Conservation (phyloP, 2,113 vertebrate species). For the Protomyctophum bolini region DNA sequence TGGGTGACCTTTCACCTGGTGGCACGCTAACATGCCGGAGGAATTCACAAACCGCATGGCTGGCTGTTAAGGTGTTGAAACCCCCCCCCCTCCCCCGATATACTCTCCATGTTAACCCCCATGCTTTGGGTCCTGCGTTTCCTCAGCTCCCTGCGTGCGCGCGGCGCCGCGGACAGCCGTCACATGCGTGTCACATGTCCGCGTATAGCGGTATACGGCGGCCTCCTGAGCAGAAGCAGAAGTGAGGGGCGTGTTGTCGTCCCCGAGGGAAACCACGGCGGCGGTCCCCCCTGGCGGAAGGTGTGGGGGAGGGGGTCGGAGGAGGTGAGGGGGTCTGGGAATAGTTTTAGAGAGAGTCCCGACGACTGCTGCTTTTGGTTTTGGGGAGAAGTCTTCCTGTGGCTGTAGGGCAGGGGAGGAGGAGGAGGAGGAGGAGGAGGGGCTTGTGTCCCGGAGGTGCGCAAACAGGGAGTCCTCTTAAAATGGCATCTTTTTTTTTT, state of each 20-base stretch:
- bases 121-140: slow-evolving; percentile 52
- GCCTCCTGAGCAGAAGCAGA: slow-evolving; percentile 59
- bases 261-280: slow-evolving; percentile 26
- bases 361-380: slow-evolving; percentile 25
- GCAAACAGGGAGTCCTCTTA: too few relatives aligned
- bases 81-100: neutral
- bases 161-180: slow-evolving; percentile 39
- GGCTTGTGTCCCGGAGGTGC: too few relatives aligned
- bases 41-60: slow-evolving; percentile 28
- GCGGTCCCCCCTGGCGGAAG: slow-evolving; percentile 39
- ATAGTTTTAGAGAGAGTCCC: slow-evolving; percentile 43
- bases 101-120: slow-evolving; percentile 39
- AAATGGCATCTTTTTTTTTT: too few relatives aligned
- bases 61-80: slow-evolving; percentile 51
- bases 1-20: slow-evolving; percentile 24
- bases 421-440: too few relatives aligned
- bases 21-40: slow-evolving; percentile 48
- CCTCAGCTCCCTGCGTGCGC: slow-evolving; percentile 58
- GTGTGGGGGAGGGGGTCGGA: slow-evolving; percentile 34
- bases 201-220: slow-evolving; percentile 38
- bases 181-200: slow-evolving; percentile 57
- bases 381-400: neutral
- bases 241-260: neutral
- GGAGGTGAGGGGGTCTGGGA: slow-evolving; percentile 52
- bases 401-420: too few relatives aligned